Conservation (phyloP, 2,888 invertebrate species). For the Mesochorus sp. region DNA sequence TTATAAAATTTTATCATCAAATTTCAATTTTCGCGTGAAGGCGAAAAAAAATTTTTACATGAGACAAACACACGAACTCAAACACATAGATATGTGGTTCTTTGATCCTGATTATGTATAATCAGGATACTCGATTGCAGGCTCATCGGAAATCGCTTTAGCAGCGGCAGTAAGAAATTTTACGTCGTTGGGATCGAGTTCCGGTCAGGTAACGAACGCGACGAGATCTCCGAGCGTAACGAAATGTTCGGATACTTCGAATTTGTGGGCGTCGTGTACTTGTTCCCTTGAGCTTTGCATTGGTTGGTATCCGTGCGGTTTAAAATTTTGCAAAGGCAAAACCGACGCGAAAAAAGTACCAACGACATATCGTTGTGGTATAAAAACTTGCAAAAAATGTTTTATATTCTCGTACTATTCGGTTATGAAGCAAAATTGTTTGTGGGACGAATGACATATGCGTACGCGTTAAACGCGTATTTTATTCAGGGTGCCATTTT, state of each 20-base stretch:
- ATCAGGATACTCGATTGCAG: too few species aligned
- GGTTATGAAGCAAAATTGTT: slow-evolving; percentile 90
- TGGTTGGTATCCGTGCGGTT: slow-evolving; percentile 97
- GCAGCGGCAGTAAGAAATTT: slow-evolving; percentile 89
- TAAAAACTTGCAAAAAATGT: slow-evolving; percentile 96
- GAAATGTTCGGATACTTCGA: slow-evolving; percentile 87
- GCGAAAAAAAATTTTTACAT: too few species aligned
- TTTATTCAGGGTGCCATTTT: neutral
- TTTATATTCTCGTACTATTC: slow-evolving; percentile 94
- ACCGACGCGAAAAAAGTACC: slow-evolving; percentile 86
- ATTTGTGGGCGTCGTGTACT: slow-evolving; percentile 89
- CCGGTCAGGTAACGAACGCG: slow-evolving; percentile 69
- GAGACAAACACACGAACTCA: too few species aligned
- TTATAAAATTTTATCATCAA: too few species aligned
- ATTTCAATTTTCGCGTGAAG: too few species aligned
- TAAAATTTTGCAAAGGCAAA: slow-evolving; percentile 96
- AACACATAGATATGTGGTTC: too few species aligned
- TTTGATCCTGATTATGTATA: too few species aligned
- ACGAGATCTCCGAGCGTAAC: slow-evolving; percentile 74
- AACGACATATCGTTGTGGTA: slow-evolving; percentile 93
- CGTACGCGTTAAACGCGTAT: slow-evolving; percentile 64
- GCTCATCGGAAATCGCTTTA: slow-evolving; percentile 88
- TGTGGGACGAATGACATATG: slow-evolving; percentile 89
- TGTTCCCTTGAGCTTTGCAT: slow-evolving; percentile 95
- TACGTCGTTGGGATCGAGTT: slow-evolving; percentile 83